Evolutionary conservation across 2,797 vertebrate genomes (phyloP), one percentile per base, ranked within the genome.

Genomic region (Ptychobarbus kaznakovi): DNA sequence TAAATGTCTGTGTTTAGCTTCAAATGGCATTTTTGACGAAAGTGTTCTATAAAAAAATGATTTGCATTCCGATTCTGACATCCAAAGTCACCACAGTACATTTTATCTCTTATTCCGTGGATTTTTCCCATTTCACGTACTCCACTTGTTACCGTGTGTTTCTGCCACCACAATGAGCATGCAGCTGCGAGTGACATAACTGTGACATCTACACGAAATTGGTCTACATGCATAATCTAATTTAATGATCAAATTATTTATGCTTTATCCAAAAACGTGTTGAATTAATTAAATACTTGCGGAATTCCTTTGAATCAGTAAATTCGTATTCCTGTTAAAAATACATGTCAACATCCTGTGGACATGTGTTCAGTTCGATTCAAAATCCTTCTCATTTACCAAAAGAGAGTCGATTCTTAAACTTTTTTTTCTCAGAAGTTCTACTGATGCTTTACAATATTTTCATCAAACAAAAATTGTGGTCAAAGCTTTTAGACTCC

Each of bases 401-500:
- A 7, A 78, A 78, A 44, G 63, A 46, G 32, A 35, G 3, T 1
- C 22, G 35, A 42, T 32, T 22, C 46, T 86, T 56, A 51, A 68
- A 32, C 13, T 63, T 66, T 63, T 10, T 16, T 15, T 11, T 11
- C 49, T 40, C 13, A 66, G 51, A 69, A 69, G 35, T 58, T 22
- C 46, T 10, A 32, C 22, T 68, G 61, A 77, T 56, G 58, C 11
- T 84, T 42, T 38, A 40, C 32, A 69, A 68, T 1, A 58, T 13
- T 49, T 86, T 22, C 49, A 76, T 42, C 49, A 56, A 70, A 74
- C 79, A 83, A 58, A 73, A 83, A 81, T 73, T 76, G 46, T 70
- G 32, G 46, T 81, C 42, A 77, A 80, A 83, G 56, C 72, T 72
- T 70, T 89, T 79, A 84, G 63, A 85, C 83, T 88, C 85, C 85